Conservation (phyloP, 2,888 invertebrate genomes). For the Sarcophaga caerulescens region DNA sequence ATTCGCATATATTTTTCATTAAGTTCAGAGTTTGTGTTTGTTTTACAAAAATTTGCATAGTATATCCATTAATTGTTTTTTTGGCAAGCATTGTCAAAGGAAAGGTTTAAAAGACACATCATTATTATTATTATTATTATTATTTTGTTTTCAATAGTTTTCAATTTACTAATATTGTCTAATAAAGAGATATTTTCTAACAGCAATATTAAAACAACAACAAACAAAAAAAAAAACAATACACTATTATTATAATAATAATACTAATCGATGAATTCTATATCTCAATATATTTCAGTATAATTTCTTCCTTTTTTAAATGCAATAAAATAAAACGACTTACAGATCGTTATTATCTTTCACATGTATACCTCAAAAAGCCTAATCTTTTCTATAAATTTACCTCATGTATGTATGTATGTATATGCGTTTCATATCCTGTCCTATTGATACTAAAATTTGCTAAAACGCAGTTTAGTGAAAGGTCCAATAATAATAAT, state of each 20-base stretch:
- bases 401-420: too few relatives aligned
- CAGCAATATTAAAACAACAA: background rate
- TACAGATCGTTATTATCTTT: too few relatives aligned
- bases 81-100: conserved; percentile 59
- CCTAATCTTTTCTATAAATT: too few relatives aligned
- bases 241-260: background rate
- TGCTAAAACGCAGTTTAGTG: too few relatives aligned
- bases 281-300: too few relatives aligned
- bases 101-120: conserved; percentile 56
- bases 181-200: conserved; percentile 14
- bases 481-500: too few relatives aligned
- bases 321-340: too few relatives aligned
- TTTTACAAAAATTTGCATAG: conserved; percentile 8
- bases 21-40: background rate
- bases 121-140: conserved; percentile 58
- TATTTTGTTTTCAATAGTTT: conserved; percentile 21
- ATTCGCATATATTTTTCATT: background rate
- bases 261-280: too few relatives aligned
- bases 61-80: conserved; percentile 46
- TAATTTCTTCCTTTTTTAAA: too few relatives aligned
- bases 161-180: conserved; percentile 41
- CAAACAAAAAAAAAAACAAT: background rate
- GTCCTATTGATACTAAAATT: too few relatives aligned
- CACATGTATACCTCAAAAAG: too few relatives aligned
- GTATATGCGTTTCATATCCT: too few relatives aligned